phyloP scores from a whole-genome alignment of 2,797 vertebrate species.

The Selene dorsalis region DNA sequence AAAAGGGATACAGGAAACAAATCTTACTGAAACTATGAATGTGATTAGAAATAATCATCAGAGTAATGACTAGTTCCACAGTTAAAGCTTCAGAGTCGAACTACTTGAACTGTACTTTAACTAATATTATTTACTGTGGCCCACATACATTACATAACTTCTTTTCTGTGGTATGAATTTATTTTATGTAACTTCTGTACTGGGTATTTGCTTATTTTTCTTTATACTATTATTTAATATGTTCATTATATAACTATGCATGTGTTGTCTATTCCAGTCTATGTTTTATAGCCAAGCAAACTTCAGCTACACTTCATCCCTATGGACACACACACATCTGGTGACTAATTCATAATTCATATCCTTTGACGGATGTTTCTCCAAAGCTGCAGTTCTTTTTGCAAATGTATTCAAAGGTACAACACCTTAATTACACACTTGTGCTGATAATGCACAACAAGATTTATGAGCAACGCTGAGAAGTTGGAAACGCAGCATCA shows the following conservation, averaged over 20 bases:
- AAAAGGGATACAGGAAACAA: constrained; percentile 31
- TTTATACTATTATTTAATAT: constrained; percentile 29
- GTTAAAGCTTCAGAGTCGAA: neutral
- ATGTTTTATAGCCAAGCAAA: constrained; percentile 39
- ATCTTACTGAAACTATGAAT: constrained; percentile 31
- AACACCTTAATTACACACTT: constrained; percentile 46
- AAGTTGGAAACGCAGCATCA: constrained; percentile 25
- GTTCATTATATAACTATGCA: constrained; percentile 27
- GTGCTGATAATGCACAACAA: constrained; percentile 37
- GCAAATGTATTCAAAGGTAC: constrained; percentile 27
- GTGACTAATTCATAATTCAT: constrained; percentile 59
- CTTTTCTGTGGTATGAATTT: neutral
- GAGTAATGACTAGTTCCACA: constrained; percentile 1
- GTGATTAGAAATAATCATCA: constrained; percentile 43
- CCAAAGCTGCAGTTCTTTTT: constrained; percentile 37
- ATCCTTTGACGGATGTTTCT: constrained; percentile 35
- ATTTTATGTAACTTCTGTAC: neutral
- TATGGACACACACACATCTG: constrained; percentile 31
- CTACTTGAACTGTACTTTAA: constrained; percentile 3
- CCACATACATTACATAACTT: neutral
- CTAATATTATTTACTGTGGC: constrained; percentile 7
- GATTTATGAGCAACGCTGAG: constrained; percentile 49
- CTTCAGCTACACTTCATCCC: constrained; percentile 49
- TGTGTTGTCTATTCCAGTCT: constrained; percentile 28
- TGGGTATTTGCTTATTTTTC: constrained; percentile 23